Evolutionary conservation across 1,140 invertebrate genomes (phyloP), one percentile per base, ranked within the genome.

Genomic region (Euglossa dilemma): DNA sequence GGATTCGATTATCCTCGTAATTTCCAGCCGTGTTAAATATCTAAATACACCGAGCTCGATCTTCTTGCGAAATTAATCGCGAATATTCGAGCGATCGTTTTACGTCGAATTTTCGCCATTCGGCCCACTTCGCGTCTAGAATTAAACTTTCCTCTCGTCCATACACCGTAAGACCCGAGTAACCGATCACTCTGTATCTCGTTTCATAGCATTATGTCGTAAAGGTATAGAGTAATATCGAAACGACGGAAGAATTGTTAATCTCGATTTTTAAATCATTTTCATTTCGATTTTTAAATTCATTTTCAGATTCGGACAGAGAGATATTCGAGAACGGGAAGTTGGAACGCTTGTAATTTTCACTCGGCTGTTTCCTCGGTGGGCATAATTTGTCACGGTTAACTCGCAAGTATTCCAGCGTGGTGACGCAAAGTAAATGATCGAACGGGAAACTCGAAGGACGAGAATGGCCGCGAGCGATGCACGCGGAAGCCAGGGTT

Each of bases 1-100:
- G 23, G 16, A 61, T 50, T 47, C 18, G 43, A 25, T 61, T 47
- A 63, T 8, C 57, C 23, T 11, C 14, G 45, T 20, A 61, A 75
- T 75, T 61, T 63, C 18, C 11, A 61, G 8, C 9, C 57, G 43
- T 11, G 45, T 20, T 45, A 75, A 75, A 75, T 75, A 63, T 43
- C 16, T 20, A 20, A 59, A 20, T 61, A 28, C 23, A 61, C 20
- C 45, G 23, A 18, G 16, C 43, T 23, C 7, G 47, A 25, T n/a
- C n/a, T 18, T 50, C 45, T 6, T 70, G 9, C 5, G 8, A 50
- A 63, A 47, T 75, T 50, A 63, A 61, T 75, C 3, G 25, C 1
- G 45, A 50, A 75, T 47, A 63, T 63, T 75, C 50, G 11, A 50
- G n/a, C 11, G n/a, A n/a, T 25, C 18, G 5, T 23, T 23, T 23